These are phyloP conservation scores for Sesia apiformis DNA, from an alignment of 2,888 invertebrate species.

Conservation along the genomic window DNA sequence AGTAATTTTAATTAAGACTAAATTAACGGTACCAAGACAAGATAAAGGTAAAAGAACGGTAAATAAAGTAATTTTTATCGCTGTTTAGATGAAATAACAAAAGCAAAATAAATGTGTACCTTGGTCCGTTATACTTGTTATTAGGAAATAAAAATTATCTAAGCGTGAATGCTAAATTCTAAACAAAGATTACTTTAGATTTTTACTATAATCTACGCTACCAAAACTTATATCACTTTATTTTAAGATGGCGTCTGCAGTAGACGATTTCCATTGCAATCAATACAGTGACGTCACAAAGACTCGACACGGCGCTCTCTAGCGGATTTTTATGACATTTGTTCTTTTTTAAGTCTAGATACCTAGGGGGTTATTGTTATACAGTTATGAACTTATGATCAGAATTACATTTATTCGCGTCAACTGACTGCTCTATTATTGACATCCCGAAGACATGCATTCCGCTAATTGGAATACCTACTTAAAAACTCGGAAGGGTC, in stretches of 20 bases:
- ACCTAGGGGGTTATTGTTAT: no score
- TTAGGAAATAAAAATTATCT: slow-evolving; percentile 51
- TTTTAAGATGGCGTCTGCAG: slow-evolving; percentile 73
- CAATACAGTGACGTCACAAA: slow-evolving; percentile 73
- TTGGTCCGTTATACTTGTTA: slow-evolving; percentile 87
- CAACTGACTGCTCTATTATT: no score
- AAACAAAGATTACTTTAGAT: slow-evolving; percentile 68
- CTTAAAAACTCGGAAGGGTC: no score
- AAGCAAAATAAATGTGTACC: slow-evolving; percentile 76
- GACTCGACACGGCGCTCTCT: slow-evolving; percentile 54
- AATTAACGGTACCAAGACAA: slow-evolving; percentile 41
- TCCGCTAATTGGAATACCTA: no score
- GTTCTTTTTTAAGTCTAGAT: no score
- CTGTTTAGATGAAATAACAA: slow-evolving; percentile 34
- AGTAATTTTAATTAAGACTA: background rate
- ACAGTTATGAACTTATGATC: no score
- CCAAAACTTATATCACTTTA: slow-evolving; percentile 77
- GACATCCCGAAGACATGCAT: no score
- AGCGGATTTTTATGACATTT: slow-evolving; percentile 12
- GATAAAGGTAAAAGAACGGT: slow-evolving; percentile 50
- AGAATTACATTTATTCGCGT: no score
- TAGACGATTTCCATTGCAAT: slow-evolving; percentile 68
- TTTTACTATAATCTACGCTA: slow-evolving; percentile 70
- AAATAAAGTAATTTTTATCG: slow-evolving; percentile 62
- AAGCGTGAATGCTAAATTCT: slow-evolving; percentile 54